Conservation (phyloP, 2,888 invertebrate genomes). For the Campopleginae sp. region DNA sequence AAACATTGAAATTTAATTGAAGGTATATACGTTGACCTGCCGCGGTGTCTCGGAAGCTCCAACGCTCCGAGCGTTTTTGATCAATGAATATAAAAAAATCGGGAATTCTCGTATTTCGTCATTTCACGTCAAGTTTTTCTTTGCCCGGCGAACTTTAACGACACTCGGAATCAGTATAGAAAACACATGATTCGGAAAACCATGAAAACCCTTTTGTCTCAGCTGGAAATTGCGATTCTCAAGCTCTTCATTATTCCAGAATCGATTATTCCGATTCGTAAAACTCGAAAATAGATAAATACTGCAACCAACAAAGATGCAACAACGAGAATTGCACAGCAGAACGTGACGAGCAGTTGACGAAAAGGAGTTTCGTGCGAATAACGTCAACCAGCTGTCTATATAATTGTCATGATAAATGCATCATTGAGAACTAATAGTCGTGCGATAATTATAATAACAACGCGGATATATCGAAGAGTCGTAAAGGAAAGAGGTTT, state of each 20-base stretch:
- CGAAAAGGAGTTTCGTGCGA: slow-evolving; percentile 45
- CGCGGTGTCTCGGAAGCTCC: background rate
- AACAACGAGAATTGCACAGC: slow-evolving; percentile 13
- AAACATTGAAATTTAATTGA: slow-evolving; percentile 43
- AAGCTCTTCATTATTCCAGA: background rate
- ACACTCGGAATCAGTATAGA: background rate
- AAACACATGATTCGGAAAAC: background rate
- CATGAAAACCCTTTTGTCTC: background rate
- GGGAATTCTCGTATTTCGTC: background rate
- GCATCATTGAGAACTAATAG: slow-evolving; percentile 74
- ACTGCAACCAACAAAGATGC: slow-evolving; percentile 1
- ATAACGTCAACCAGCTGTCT: slow-evolving; percentile 63
- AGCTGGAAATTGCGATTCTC: no score
- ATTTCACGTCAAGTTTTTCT: background rate
- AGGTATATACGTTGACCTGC: slow-evolving; percentile 1
- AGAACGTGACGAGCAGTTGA: slow-evolving; percentile 38
- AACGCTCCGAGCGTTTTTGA: slow-evolving; percentile 8
- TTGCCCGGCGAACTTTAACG: background rate
- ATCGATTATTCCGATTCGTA: background rate
- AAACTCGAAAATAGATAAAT: background rate
- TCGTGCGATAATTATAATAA: slow-evolving; percentile 69
- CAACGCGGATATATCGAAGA: slow-evolving; percentile 31
- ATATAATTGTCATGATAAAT: slow-evolving; percentile 62
- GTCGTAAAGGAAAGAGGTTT: slow-evolving; percentile 74
- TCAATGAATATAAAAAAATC: background rate